Evolutionary conservation across 2,888 invertebrate species (phyloP).

Genomic region (Metacarcinus magister): DNA sequence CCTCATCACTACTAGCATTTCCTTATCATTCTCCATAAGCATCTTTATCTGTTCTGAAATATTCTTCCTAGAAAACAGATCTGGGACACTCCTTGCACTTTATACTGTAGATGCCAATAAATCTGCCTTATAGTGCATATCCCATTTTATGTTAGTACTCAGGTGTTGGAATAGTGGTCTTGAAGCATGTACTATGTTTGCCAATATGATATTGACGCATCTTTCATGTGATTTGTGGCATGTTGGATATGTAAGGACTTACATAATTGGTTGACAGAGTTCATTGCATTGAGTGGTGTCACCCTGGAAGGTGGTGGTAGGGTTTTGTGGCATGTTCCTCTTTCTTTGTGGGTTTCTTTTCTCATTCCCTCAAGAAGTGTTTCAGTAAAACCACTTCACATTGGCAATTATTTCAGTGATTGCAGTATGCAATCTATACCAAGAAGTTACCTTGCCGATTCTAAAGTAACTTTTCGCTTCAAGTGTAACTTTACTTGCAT

Average conservation of each 20-base stretch:
- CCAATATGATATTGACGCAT: neutral
- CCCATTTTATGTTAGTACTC: neutral
- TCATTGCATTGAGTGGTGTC: neutral
- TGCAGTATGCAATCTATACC: too few relatives aligned
- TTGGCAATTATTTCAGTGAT: too few relatives aligned
- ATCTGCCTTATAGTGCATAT: neutral
- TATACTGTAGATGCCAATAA: too few relatives aligned
- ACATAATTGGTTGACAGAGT: neutral
- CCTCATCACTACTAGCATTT: neutral
- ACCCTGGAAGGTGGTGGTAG: neutral
- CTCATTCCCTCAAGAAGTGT: too few relatives aligned
- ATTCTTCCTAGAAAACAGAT: too few relatives aligned
- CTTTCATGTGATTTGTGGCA: neutral
- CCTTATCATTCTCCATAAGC: neutral
- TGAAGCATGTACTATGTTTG: neutral
- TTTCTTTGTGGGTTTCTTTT: too few relatives aligned
- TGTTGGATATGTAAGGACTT: neutral
- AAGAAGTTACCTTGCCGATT: too few relatives aligned
- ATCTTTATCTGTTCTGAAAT: neutral
- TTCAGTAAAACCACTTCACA: too few relatives aligned
- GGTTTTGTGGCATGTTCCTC: too few relatives aligned
- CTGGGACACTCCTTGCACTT: too few relatives aligned
- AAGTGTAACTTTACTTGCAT: too few relatives aligned
- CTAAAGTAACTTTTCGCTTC: too few relatives aligned
- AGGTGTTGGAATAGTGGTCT: neutral